Base-by-base conservation (phyloP, 2,888 invertebrate genomes). In the Cyclophora albipunctata region DNA sequence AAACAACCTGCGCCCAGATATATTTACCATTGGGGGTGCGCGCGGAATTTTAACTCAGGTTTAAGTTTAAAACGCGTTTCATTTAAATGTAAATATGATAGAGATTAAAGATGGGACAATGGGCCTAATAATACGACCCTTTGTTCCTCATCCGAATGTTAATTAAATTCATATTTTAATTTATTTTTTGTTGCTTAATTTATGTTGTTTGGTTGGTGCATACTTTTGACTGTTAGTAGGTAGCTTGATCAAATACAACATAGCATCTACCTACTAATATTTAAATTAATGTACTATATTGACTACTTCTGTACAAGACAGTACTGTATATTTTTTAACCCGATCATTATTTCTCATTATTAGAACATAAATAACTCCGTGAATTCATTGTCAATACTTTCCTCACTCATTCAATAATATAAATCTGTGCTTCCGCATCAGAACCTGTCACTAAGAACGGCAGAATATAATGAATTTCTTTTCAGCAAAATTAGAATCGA, bases 1-100 rank as follows among this genome's bases (percentile, higher is more conserved):
- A 74, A 77, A 77, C 67, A 72, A 44, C 55, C 56, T 54, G 51
- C 46, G 48, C 57, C 57, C 52, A 55, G 62, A 67, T 65, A 66
- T 69, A 66, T 73, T 71, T 70, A 63, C 64, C 47, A 53, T 48
- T 45, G 52, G 55, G 52, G 33, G 43, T 43, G 43, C 43, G 34
- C 54, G 57, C 52, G 53, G 68, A 70, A 68, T 63, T 64, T 63
- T 54, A 55, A 63, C 55, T 46, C 51, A 50, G 50, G 52, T 58
- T 52, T 50, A 53, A 55, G 55, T 60, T 51, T 55, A 55, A 45
- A 45, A 45, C 52, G 47, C 51, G 58, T 61, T 63, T 58, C 50
- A 55, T 63, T 61, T 59, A 56, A 59, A 54, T 56, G 58, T 57
- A 54, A 60, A 57, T 54, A 58, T 55, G 34, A 51, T 52, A 51